phyloP scores from a whole-genome alignment of 64 coral and sea anemone genomes.

The Montipora sp. region DNA sequence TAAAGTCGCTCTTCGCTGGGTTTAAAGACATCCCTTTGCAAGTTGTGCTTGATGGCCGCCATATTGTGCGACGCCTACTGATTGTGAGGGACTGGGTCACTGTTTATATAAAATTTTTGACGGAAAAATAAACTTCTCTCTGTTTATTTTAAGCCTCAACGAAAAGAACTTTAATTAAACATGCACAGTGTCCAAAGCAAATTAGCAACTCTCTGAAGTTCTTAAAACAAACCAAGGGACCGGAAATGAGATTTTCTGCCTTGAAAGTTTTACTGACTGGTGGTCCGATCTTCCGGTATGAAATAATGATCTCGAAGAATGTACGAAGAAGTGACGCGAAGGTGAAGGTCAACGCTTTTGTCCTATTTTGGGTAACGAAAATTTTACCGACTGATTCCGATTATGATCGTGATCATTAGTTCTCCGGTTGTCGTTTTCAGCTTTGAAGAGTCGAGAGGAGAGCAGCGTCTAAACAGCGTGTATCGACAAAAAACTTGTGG shows the following conservation, averaged over 20 bases:
- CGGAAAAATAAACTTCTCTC: not conserved
- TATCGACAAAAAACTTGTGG: not conserved
- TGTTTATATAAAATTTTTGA: no score
- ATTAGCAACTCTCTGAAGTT: not conserved
- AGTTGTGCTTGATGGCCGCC: slow-evolving; percentile 97
- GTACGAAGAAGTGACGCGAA: not conserved
- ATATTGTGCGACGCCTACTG: not conserved
- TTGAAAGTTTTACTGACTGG: not conserved
- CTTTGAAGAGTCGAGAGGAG: not conserved
- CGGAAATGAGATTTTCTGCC: not conserved
- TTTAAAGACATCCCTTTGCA: slow-evolving; percentile 97
- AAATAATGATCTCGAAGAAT: not conserved
- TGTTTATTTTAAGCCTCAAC: not conserved
- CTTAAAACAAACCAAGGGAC: not conserved
- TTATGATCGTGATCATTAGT: slow-evolving; percentile 25
- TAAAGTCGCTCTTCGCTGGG: slow-evolving; percentile 91
- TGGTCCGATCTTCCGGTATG: not conserved
- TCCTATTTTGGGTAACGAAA: slow-evolving; percentile 32
- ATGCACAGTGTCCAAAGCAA: no score
- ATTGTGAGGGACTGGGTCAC: not conserved
- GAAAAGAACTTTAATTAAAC: not conserved
- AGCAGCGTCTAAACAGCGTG: slow-evolving; percentile 13
- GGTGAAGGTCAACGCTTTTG: not conserved
- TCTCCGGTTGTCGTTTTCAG: not conserved
- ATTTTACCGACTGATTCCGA: slow-evolving; percentile 9